These are phyloP conservation scores for Hoplostethus mediterraneus DNA, from an alignment of 2,797 vertebrate genomes.

Conservation along the genomic window DNA sequence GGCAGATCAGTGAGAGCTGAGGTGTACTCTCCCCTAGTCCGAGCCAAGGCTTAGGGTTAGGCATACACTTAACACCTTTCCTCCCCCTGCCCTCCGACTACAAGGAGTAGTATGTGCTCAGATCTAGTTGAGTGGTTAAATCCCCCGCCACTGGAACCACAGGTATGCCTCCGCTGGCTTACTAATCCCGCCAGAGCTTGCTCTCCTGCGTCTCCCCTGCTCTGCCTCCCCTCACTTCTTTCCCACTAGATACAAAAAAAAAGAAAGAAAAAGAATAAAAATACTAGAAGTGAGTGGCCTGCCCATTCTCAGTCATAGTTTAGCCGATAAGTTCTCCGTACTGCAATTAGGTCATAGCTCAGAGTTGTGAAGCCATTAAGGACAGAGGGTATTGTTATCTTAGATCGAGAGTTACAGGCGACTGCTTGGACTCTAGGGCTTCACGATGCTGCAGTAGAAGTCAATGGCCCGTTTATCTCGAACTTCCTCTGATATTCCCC, in stretches of 20 bases:
- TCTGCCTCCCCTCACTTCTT: not conserved
- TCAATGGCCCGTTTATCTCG: not conserved
- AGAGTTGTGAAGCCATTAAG: constrained; percentile 15
- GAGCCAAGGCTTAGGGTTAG: constrained; percentile 17
- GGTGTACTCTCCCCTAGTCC: not conserved
- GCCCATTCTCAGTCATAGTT: not conserved
- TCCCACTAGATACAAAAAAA: not conserved
- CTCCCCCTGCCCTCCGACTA: not conserved
- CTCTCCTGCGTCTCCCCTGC: not conserved
- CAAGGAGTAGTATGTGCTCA: constrained; percentile 2
- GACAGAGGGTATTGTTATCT: constrained; percentile 37
- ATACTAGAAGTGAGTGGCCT: too few relatives aligned
- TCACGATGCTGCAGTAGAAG: constrained; percentile 19
- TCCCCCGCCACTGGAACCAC: constrained; percentile 2
- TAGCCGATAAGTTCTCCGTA: not conserved
- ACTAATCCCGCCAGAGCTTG: constrained; percentile 2
- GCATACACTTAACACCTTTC: constrained; percentile 9
- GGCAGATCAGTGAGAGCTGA: not conserved
- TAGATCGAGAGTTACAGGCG: constrained; percentile 13
- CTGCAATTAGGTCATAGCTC: constrained; percentile 10
- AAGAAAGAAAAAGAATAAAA: too few relatives aligned
- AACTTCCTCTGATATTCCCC: not conserved
- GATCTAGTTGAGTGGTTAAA: constrained; percentile 20
- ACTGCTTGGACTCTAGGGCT: constrained; percentile 16
- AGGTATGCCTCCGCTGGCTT: constrained; percentile 30